A percentile compares a stretch with the other conserved stretches of the same genome.
Conservation (phyloP, 1,140 invertebrate species). For the Aphaenogaster floridana region DNA sequence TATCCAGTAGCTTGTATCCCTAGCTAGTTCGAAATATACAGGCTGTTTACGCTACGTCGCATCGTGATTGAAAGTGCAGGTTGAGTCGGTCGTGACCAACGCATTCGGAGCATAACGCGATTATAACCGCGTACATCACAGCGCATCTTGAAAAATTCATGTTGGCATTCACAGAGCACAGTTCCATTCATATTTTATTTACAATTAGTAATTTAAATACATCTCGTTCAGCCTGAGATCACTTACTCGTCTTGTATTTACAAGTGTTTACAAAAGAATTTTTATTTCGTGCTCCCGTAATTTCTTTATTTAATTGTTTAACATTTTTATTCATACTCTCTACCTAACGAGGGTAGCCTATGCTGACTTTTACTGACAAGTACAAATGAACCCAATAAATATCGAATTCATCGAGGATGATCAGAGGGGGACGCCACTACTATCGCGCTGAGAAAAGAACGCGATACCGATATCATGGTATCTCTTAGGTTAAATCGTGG, state of each 20-base stretch:
- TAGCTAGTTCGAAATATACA: background rate
- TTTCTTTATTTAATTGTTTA: background rate
- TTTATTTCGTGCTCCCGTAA: background rate
- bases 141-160: constrained; percentile 47
- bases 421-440: background rate
- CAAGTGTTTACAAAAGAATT: background rate
- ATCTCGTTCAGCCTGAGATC: background rate
- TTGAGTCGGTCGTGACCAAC: constrained; percentile 44
- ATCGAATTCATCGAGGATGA: constrained; percentile 39
- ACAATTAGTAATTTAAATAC: constrained; percentile 41
- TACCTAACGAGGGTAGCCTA: background rate
- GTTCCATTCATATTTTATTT: constrained; percentile 31
- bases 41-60: constrained; percentile 46
- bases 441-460: background rate
- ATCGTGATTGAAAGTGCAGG: constrained; percentile 44
- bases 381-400: constrained; percentile 42
- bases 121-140: constrained; percentile 34
- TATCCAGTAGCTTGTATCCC: background rate
- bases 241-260: background rate
- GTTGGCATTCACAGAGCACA: background rate
- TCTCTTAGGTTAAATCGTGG: constrained; percentile 72
- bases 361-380: background rate
- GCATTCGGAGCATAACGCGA: constrained; percentile 59
- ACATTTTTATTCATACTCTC: background rate
- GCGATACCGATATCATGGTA: constrained; percentile 66